Base-by-base conservation (phyloP, 2,797 vertebrate genomes). In the Echeneis naucrates region DNA sequence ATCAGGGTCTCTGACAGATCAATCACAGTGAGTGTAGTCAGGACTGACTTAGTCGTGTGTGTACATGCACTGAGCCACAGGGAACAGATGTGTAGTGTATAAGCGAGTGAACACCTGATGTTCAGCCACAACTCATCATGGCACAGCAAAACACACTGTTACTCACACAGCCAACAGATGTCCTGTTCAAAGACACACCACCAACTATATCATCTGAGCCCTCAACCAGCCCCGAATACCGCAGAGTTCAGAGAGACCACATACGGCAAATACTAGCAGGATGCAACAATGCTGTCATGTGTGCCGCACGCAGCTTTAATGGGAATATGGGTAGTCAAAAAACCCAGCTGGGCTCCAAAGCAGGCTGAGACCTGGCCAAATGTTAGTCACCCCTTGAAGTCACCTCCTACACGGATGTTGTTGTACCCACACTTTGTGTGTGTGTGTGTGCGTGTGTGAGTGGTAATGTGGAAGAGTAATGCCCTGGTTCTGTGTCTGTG, bases 301-400 rank as follows among this genome's bases (percentile, higher is more conserved):
- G 58, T 71, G 72, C 81, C 35, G 57, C 83, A 78, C 23, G n/a
- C 80, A 82, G 69, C 54, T 77, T 88, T 88, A 84, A 85, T 77
- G 42, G 78, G 78, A 24, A 61, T 65, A 57, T 64, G 74, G 72
- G 74, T 37, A 50, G 72, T 84, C 83, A 75, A 88, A 90, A 87
- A 69, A 60, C 74, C 82, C 92, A 92, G 89, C 90, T 92, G 91
- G 79, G 84, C 77, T 91, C 90, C 91, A 92, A 91, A 85, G 83
- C 78, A 87, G 82, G 81, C 78, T 63, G 71, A 82, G 83, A 67
- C 82, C 26, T 45, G 67, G 83, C 76, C 83, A 75, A 87, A 84
- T 17, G 78, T 93, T 91, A 92, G 85, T 93, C 92, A 93, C 77
- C 78, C 83, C 80, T 88, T 93, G 88, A 92, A 89, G 86, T 91